A percentile compares a stretch with the other conserved stretches of the same genome.
phyloP scores from a whole-genome alignment of 2,113 vertebrate species.

The Psilopsiagon aymara region DNA sequence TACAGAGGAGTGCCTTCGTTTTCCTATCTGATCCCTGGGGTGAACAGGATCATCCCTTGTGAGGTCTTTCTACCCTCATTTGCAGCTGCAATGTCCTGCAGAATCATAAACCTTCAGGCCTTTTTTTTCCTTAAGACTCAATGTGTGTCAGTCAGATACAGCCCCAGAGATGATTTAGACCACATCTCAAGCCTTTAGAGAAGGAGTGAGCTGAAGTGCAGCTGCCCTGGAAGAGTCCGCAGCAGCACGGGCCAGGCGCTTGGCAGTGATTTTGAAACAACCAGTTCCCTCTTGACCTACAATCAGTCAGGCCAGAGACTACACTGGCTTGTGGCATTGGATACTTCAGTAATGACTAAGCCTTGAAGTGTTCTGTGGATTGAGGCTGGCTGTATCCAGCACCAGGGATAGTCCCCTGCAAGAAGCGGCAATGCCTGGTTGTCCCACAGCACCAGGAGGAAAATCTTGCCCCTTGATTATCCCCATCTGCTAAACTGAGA shows the following conservation, averaged over 20 bases:
- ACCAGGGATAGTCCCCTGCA: neutral
- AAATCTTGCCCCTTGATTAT: neutral
- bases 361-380: neutral
- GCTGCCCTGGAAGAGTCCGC: fast-evolving
- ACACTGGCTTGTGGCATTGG: neutral
- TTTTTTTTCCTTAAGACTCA: neutral
- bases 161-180: neutral
- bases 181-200: neutral
- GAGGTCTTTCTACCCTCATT: neutral
- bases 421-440: neutral
- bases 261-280: neutral
- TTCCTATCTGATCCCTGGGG: neutral
- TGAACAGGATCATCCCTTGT: neutral
- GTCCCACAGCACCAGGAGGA: neutral
- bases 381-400: neutral
- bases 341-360: neutral
- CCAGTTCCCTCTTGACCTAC: neutral
- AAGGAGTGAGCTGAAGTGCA: neutral
- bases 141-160: neutral
- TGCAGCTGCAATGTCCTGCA: neutral
- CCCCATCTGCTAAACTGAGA: neutral
- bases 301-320: neutral
- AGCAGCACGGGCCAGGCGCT: fast-evolving
- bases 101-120: neutral
- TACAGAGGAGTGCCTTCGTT: constrained; percentile 59